Evolutionary conservation across 2,888 invertebrate genomes (phyloP).

Genomic region (Cerastoderma edule): DNA sequence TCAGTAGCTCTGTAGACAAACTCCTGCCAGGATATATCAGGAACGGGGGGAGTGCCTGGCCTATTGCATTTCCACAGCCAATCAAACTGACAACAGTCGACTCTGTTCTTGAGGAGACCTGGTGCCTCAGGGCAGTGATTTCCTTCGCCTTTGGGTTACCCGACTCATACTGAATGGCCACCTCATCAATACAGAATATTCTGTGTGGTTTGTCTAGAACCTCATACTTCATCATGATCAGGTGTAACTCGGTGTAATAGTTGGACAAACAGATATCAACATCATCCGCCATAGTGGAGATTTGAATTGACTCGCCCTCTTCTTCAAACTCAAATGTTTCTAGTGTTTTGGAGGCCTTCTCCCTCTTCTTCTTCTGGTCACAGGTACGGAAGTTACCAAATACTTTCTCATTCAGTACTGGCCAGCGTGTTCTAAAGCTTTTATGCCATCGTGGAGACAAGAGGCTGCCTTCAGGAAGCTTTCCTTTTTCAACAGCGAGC

Average conservation of each 20-base stretch:
- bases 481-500: constrained; percentile 54
- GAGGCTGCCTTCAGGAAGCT: constrained; percentile 45
- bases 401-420: constrained; percentile 57
- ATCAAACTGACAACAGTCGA: constrained; percentile 58
- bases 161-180: constrained; percentile 61
- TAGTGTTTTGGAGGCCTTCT: constrained; percentile 30
- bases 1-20: constrained; percentile 44
- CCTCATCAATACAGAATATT: constrained; percentile 58
- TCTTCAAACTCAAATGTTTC: constrained; percentile 56
- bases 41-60: constrained; percentile 60
- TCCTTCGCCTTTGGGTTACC: constrained; percentile 55
- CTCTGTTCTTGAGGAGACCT: constrained; percentile 53
- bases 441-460: constrained; percentile 59
- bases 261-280: constrained; percentile 53
- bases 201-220: constrained; percentile 52
- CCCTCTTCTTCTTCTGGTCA: constrained; percentile 37
- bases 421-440: constrained; percentile 58
- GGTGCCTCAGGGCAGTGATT: constrained; percentile 46
- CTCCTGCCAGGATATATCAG: constrained; percentile 59
- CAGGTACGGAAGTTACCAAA: constrained; percentile 54
- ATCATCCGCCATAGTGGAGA: constrained; percentile 54
- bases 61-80: constrained; percentile 64
- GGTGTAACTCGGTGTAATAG: constrained; percentile 57
- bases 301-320: constrained; percentile 52
- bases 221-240: constrained; percentile 51